phyloP scores from a whole-genome alignment of 35 echinoderm and acorn worm genomes.

The Apostichopus californicus region DNA sequence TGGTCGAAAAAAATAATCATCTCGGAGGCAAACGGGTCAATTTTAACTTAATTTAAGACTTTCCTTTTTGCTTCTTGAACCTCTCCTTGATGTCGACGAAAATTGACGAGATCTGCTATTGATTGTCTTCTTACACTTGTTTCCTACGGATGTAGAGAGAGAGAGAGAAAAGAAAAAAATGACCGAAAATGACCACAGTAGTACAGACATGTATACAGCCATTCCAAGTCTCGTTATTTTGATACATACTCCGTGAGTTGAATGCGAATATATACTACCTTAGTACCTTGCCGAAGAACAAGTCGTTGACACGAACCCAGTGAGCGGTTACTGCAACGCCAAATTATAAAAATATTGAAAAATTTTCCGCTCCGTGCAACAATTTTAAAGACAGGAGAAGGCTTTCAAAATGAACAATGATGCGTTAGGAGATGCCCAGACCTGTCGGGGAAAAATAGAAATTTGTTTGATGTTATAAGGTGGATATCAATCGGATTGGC shows the following conservation, averaged over 20 bases:
- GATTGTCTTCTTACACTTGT: neutral
- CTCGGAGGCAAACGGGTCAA: neutral
- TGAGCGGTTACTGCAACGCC: neutral
- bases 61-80: neutral
- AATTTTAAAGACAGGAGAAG: constrained; percentile 13
- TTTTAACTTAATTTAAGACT: constrained; percentile 27
- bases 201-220: neutral
- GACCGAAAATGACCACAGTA: neutral
- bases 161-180: neutral
- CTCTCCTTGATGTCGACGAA: neutral
- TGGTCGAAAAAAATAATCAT: constrained; percentile 29
- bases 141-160: neutral
- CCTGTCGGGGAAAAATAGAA: constrained; percentile 32
- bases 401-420: constrained; percentile 19
- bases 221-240: neutral
- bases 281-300: neutral
- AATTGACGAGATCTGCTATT: constrained; percentile 28
- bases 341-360: constrained; percentile 49
- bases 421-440: neutral
- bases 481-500: neutral
- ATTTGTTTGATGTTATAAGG: constrained; percentile 43
- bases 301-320: constrained; percentile 6
- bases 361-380: constrained; percentile 27
- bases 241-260: too few species aligned
- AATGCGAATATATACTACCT: neutral